Base-by-base conservation (phyloP, 30 jellyfish, hydroid and myxozoan genomes). In the Nemopilema nomurai region DNA sequence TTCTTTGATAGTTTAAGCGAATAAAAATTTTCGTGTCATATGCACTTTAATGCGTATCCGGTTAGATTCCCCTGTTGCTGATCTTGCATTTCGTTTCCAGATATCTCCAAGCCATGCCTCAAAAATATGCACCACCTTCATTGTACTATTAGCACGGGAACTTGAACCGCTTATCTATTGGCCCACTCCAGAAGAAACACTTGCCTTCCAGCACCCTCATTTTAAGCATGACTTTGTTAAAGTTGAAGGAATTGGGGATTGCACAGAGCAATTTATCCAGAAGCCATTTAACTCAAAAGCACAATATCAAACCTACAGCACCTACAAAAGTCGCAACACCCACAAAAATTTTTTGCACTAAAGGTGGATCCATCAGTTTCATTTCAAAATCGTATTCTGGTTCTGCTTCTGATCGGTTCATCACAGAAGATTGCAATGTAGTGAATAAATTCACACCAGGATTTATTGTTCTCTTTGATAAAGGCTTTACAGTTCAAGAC, bases 241-340 rank as follows among this genome's bases (percentile, higher is more conserved):
- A 19, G 90, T 81, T 67, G 71, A 81, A 64, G 88, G 75, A 18
- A 81, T 81, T 81, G 90, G 90, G 49, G 90, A 67, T 49, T 81
- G 90, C 51, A 81, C 83, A 20, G 62, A 81, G 49, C 90, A 81
- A 81, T 27, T 66, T 64, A 81, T 81, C 69, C 83, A 81, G 50
- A 81, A 67, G 69, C 73, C 82, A 6, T 76, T 72, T 13, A 81
- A 81, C 52, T 62, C 90, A 30, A 81, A 67, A 27, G 82, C 88
- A 20, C 83, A 67, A 67, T 81, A 81, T 28, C 86, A 81, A 81
- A 81, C 87, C 18, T 81, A 81, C 30, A 81, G 82, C 74, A 65
- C 90, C 28, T 81, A 81, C 79, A 66, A 65, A 49, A 67, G 90
- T 21, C 30, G 82, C 30, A 81, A 81, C 28, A 67, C 87, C n/a